Base-by-base conservation (phyloP, 2,888 invertebrate genomes). In the Latrodectus elegans region DNA sequence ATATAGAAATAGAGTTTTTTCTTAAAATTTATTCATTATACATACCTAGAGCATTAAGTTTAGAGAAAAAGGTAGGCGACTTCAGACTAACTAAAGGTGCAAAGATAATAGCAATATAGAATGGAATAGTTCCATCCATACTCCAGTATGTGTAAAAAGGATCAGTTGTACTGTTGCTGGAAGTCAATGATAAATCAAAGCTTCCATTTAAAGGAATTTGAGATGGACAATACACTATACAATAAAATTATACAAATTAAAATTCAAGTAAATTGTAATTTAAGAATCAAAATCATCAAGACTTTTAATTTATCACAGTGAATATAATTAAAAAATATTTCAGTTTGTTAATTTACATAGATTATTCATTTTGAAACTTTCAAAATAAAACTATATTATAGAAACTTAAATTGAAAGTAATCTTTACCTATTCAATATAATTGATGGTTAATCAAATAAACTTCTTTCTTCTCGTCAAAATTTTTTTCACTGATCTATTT, bases 61-160 rank as follows among this genome's bases (percentile, higher is more conserved):
- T 97, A 14, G 97, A 97, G 92, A 98, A 98, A 91, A 98, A 97
- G 0, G 96, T 96, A 0, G 97, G 95, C 26, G 96, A 96, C 90
- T 95, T 96, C 91, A 97, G 96, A 92, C 96, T 97, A 71, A 97
- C 93, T 71, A 98, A 92, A 0, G 97, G 97, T 91, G 95, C 95
- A 89, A 97, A 94, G 15, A 97, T 92, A 11, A 96, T 22, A 0
- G 95, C 94, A 74, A 97, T 94, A 91, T 96, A 95, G 49, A 97
- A 91, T 0, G 97, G 97, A 22, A 97, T 97, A 0, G 96, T 96
- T 71, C 94, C 93, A 91, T 95, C 94, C 49, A 96, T 93, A 89
- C 95, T 94, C 97, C 97, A 97, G 90, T 94, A 92, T 15, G 93
- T 92, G 8, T 94, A 93, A 88, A 94, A 93, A 11, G 71, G 49